A percentile compares a stretch with the other conserved stretches of the same genome.
Conservation (phyloP, 2,888 invertebrate species). For the Drosophila nr. fundita region DNA sequence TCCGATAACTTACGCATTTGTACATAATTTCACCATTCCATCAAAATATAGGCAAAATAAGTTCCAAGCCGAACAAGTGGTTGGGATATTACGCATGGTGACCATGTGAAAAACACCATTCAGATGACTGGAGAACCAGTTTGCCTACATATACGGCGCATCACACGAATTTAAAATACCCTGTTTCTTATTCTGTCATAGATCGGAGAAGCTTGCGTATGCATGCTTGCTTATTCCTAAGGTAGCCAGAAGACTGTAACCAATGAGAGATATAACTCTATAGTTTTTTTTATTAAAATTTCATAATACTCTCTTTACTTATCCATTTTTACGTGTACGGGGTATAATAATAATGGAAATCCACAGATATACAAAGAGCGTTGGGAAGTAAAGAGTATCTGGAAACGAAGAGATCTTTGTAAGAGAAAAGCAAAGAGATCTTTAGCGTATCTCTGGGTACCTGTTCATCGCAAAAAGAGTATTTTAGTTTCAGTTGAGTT, state of each 20-base stretch:
- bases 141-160: conserved; percentile 8
- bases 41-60: background rate
- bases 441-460: background rate
- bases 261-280: background rate
- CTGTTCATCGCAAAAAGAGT: background rate
- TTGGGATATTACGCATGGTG: conserved; percentile 8
- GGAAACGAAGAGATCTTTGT: conserved; percentile 1
- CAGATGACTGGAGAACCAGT: conserved; percentile 14
- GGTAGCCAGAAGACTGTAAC: background rate
- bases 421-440: background rate
- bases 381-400: conserved; percentile 1
- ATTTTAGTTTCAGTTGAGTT: too few species aligned
- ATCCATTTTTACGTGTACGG: background rate
- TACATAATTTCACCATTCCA: conserved; percentile 3
- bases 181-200: background rate
- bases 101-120: background rate
- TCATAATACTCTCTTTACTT: background rate
- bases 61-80: background rate
- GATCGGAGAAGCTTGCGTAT: background rate
- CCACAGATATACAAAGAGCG: background rate
- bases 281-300: background rate
- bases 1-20: conserved; percentile 8
- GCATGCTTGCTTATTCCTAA: background rate
- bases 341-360: background rate
- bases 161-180: background rate